Conservation (phyloP, 2,888 invertebrate species). For the Drosophila atripex region DNA sequence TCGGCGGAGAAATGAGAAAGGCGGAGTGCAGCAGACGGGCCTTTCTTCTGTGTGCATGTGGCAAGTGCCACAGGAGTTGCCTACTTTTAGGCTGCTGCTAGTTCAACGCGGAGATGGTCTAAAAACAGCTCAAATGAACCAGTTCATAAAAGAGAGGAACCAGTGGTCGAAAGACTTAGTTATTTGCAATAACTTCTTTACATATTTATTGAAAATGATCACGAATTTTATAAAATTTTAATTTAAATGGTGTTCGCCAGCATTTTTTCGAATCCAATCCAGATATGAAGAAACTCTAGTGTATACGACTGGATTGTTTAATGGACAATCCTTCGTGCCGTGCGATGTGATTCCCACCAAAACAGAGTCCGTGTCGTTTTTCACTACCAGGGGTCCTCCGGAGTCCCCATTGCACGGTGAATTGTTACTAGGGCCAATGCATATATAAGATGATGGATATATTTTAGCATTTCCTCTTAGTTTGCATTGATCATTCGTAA, state of each 20-base stretch:
- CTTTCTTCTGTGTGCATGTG: constrained; percentile 49
- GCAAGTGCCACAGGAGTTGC: constrained; percentile 51
- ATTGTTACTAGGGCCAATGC: not conserved
- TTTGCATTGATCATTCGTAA: not conserved
- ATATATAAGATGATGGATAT: not conserved
- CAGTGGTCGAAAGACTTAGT: not conserved
- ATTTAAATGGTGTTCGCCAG: not conserved
- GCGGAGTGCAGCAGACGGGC: constrained; percentile 32
- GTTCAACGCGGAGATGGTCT: constrained; percentile 3
- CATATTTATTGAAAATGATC: not conserved
- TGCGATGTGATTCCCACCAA: not conserved
- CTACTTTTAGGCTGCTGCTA: constrained; percentile 54
- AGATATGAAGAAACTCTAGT: not conserved
- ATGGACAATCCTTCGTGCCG: too few species aligned
- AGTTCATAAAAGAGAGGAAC: constrained; percentile 3
- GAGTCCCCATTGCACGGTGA: not conserved
- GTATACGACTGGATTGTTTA: not conserved
- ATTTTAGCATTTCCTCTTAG: not conserved
- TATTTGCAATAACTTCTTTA: not conserved
- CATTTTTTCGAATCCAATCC: not conserved
- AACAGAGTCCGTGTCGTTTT: not conserved
- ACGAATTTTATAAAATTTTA: too few species aligned
- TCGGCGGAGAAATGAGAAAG: constrained; percentile 10
- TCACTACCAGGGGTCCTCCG: not conserved
- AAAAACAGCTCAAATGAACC: constrained; percentile 15